Evolutionary conservation across 2,888 invertebrate genomes (phyloP), one percentile per base, ranked within the genome.

Genomic region (Metopia argyrocephala): DNA sequence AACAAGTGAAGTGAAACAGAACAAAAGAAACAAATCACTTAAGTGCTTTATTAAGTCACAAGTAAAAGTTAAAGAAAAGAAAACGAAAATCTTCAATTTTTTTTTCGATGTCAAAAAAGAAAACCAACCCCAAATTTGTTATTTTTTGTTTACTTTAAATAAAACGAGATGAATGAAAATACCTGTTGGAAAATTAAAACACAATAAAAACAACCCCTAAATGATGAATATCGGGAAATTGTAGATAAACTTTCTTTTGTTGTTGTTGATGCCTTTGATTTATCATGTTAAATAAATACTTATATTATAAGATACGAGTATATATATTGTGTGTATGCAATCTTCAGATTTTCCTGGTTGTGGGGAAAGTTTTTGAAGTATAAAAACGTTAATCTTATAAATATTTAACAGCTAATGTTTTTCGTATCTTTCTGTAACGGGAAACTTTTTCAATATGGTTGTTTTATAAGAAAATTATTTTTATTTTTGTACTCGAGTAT

Each of bases 241-340:
- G 27, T 23, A 18, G 12, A 38, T 38, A 38, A 38, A 38, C 38
- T 38, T 38, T 38, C 9, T 65, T 56, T 57, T 31, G 68, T 71
- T 57, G 56, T 48, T 83, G 83, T 83, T 83, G 83, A 82, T 84
- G 57, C n/a, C 84, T 38, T 86, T 87, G 85, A 89, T 87, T 87
- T 85, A 84, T 83, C 83, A 82, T 85, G 84, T 84, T 82, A 84
- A 86, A 86, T 88, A 88, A 88, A 86, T 87, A 86, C 27, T 56
- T 69, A 59, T 50, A 38, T 38, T 15, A 38, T 1, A 38, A 38
- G 15, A 3, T 15, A 20, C 21, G 38, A 15, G 87, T 83, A 85
- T 85, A 84, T 85, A 84, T 87, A 85, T 86, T 84, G n/a, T n/a
- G n/a, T n/a, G n/a, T n/a, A n/a, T n/a, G n/a, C n/a, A n/a, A n/a